Percentiles rank a stretch among this genome's conserved stretches.
These are phyloP conservation scores for Zeugodacus cucurbitae DNA, from an alignment of 1,140 invertebrate genomes.

Conservation along the genomic window DNA sequence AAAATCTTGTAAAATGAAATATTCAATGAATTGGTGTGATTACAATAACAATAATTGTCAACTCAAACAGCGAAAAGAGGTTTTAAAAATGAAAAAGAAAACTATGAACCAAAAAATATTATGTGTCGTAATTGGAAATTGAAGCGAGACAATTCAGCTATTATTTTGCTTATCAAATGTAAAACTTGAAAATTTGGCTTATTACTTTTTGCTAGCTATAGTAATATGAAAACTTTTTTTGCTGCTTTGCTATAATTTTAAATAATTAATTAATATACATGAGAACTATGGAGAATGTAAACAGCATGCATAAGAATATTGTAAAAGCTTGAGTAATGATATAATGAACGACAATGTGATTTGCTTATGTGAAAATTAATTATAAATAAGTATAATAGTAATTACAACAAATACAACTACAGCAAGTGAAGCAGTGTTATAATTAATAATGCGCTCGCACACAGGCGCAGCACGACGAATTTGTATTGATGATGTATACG, in stretches of 20 bases:
- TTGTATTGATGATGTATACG: not conserved
- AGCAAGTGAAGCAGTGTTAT: not conserved
- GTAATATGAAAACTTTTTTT: too few species aligned
- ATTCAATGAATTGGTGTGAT: not conserved
- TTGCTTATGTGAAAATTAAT: not conserved
- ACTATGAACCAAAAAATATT: not conserved
- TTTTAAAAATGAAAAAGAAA: not conserved
- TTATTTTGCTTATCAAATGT: not conserved
- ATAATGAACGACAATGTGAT: not conserved
- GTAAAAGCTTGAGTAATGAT: not conserved
- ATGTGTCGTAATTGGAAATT: not conserved
- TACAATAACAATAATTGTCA: slow-evolving; percentile 2
- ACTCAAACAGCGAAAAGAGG: not conserved
- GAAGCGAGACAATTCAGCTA: not conserved
- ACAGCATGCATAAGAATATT: not conserved
- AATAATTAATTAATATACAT: too few species aligned
- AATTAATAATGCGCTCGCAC: not conserved
- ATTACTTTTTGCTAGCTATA: too few species aligned
- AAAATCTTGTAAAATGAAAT: not conserved
- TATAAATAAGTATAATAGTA: not conserved
- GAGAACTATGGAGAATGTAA: not conserved
- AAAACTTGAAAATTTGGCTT: too few species aligned
- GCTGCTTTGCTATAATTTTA: not conserved
- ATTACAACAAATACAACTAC: not conserved
- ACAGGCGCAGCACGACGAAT: not conserved